Evolutionary conservation across 1,140 invertebrate genomes (phyloP).

Genomic region (Drosophila ironensis): DNA sequence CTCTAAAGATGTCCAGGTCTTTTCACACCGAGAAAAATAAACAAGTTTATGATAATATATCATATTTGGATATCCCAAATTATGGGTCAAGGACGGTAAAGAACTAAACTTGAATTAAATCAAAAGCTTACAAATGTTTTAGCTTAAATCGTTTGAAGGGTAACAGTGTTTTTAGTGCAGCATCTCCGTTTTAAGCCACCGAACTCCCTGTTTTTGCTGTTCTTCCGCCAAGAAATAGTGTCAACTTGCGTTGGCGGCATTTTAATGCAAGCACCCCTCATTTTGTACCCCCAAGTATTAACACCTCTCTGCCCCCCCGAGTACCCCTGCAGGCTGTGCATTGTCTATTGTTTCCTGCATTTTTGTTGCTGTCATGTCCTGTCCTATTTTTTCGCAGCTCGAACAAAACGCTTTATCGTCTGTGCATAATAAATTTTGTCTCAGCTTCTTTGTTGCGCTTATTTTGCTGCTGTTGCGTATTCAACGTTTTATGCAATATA

Average conservation of each 20-base stretch:
- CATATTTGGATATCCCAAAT: background rate
- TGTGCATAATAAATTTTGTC: slow-evolving; percentile 75
- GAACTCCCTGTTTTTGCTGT: slow-evolving; percentile 4
- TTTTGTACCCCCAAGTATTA: slow-evolving; percentile 32
- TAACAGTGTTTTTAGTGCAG: background rate
- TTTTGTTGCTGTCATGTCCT: slow-evolving; percentile 13
- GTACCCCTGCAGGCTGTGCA: background rate
- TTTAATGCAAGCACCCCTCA: slow-evolving; percentile 48
- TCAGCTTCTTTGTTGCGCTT: slow-evolving; percentile 23
- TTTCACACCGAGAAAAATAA: background rate
- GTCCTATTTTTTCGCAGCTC: slow-evolving; percentile 17
- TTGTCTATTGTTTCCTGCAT: slow-evolving; percentile 74
- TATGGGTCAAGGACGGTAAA: background rate
- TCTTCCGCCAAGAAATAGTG: slow-evolving; percentile 70
- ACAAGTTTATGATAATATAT: background rate
- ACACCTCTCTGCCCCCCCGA: slow-evolving; percentile 44
- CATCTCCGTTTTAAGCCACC: background rate
- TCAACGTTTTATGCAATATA: slow-evolving; percentile 32
- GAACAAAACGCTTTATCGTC: slow-evolving; percentile 75
- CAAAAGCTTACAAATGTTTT: background rate
- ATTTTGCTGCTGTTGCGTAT: slow-evolving; percentile 12
- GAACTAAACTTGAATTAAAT: background rate
- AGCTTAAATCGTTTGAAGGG: too few species aligned
- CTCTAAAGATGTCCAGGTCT: slow-evolving; percentile 48
- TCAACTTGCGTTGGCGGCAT: slow-evolving; percentile 72